Percentiles rank a stretch among this genome's conserved stretches.
Conservation (phyloP, 1,140 invertebrate species). For the Trichogramma pretiosum region DNA sequence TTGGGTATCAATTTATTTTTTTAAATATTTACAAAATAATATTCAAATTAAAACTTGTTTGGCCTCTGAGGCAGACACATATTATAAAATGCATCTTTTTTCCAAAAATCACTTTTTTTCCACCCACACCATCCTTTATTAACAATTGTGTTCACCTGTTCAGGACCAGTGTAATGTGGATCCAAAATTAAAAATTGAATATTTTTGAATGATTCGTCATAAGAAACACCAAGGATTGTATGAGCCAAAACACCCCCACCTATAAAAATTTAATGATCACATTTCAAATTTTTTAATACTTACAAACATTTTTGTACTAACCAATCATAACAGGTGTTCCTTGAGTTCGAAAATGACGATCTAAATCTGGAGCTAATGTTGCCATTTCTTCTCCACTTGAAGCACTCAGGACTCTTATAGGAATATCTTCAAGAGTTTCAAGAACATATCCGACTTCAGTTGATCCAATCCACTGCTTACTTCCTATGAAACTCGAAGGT, state of each 20-base stretch:
- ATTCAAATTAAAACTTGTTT: too few species aligned
- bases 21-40: too few species aligned
- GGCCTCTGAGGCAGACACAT: constrained; percentile 80
- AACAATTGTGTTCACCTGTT: constrained; percentile 61
- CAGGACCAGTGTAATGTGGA: constrained; percentile 90
- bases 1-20: too few species aligned
- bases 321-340: constrained; percentile 98
- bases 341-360: constrained; percentile 83
- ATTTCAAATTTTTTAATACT: not conserved
- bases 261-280: constrained; percentile 36
- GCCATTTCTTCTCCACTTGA: constrained; percentile 75
- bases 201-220: constrained; percentile 66
- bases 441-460: constrained; percentile 92
- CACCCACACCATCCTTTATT: constrained; percentile 90
- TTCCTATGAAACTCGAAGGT: constrained; percentile 75
- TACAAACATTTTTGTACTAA: constrained; percentile 36
- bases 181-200: constrained; percentile 90
- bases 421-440: constrained; percentile 69
- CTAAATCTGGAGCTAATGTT: constrained; percentile 70
- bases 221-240: constrained; percentile 92
- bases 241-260: constrained; percentile 96
- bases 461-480: constrained; percentile 95
- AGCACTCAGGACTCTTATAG: constrained; percentile 76
- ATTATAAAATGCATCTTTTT: constrained; percentile 88
- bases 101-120: constrained; percentile 87